A percentile compares a stretch with the other conserved stretches of the same genome.
These are phyloP conservation scores for Cancer borealis DNA, from an alignment of 2,888 invertebrate species.

Conservation along the genomic window DNA sequence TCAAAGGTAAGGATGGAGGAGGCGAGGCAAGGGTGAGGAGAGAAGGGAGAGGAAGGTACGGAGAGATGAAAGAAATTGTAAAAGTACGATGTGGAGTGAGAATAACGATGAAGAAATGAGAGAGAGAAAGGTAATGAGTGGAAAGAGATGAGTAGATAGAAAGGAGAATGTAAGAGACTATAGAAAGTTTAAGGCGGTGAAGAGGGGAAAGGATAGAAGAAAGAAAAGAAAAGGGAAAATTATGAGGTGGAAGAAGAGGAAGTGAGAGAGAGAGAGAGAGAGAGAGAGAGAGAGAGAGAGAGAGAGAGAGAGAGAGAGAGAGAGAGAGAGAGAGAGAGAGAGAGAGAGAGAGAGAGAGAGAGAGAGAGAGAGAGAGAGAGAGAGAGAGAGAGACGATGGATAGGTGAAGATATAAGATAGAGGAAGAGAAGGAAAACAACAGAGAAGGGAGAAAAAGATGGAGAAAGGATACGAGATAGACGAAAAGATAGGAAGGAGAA, in stretches of 20 bases:
- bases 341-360: too few species aligned
- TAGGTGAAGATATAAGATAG: background rate
- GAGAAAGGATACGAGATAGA: background rate
- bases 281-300: slow-evolving; percentile 14
- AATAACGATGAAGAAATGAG: background rate
- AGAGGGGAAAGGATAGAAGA: background rate
- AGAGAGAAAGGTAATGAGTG: background rate
- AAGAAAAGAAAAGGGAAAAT: background rate
- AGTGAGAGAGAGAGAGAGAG: background rate
- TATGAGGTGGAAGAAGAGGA: background rate
- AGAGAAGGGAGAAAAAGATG: background rate
- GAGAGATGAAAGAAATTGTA: background rate
- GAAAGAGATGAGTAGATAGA: too few species aligned
- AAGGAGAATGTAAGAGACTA: background rate
- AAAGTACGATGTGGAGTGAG: background rate
- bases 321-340: background rate
- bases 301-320: background rate
- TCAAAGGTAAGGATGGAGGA: slow-evolving; percentile 84
- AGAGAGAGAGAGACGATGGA: background rate
- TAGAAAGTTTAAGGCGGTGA: background rate
- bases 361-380: background rate
- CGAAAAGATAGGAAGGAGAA: background rate
- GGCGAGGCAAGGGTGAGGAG: background rate
- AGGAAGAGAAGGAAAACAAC: background rate
- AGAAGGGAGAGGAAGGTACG: background rate